Conservation (phyloP, 2,888 invertebrate species). For the Ophion costatus region DNA sequence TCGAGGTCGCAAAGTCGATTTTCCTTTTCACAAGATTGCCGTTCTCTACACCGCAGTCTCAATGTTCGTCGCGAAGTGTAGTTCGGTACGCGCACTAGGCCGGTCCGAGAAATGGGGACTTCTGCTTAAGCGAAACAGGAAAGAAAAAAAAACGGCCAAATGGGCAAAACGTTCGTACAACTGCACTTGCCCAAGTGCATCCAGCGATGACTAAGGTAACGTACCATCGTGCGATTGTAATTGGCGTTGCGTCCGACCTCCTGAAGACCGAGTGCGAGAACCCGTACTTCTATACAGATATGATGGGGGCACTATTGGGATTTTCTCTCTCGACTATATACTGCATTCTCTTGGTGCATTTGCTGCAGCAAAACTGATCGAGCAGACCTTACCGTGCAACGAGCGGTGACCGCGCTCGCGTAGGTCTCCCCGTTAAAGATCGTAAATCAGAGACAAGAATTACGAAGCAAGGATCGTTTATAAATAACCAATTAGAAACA, state of each 20-base stretch:
- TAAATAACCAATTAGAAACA: conserved; percentile 83
- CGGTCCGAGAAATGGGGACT: conserved; percentile 9
- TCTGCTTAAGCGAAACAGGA: background rate
- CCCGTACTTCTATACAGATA: conserved; percentile 15
- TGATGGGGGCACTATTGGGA: conserved; percentile 28
- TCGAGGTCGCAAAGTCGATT: conserved; percentile 20
- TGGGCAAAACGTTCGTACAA: conserved; percentile 9
- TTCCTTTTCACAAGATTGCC: conserved; percentile 4
- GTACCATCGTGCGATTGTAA: conserved; percentile 74
- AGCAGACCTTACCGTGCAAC: conserved; percentile 20
- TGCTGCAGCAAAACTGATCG: conserved; percentile 36
- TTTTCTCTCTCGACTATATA: conserved; percentile 11
- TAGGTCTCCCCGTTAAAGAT: conserved; percentile 49
- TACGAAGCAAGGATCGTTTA: conserved; percentile 77
- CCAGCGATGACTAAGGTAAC: conserved; percentile 75
- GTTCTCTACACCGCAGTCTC: background rate
- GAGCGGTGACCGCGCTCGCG: conserved; percentile 54
- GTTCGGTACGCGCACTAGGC: background rate
- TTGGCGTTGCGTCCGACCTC: conserved; percentile 66
- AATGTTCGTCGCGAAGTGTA: background rate
- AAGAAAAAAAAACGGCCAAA: conserved; percentile 23
- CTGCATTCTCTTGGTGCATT: conserved; percentile 1
- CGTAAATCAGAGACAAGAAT: conserved; percentile 70
- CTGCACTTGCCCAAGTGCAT: conserved; percentile 17
- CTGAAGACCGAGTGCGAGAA: conserved; percentile 39